Evolutionary conservation across 2,797 vertebrate species (phyloP).

Genomic region (Tapera naevia): DNA sequence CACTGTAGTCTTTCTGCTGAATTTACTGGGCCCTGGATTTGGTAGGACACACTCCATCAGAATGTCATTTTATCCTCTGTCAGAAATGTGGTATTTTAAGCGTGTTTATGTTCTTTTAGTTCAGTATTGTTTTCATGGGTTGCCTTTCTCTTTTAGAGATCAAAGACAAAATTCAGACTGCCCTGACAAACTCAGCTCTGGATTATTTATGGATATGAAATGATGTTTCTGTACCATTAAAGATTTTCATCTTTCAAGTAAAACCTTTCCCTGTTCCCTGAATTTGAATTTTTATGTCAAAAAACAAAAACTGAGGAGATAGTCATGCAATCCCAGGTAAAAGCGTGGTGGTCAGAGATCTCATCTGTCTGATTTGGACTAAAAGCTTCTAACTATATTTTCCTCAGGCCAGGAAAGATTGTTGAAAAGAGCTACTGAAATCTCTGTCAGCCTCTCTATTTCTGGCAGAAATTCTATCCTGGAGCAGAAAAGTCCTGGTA

Average conservation of each 20-base stretch:
- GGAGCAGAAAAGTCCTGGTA: neutral
- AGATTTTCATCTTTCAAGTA: conserved; percentile 10
- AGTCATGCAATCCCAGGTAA: neutral
- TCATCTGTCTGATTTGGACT: neutral
- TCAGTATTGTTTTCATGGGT: conserved; percentile 14
- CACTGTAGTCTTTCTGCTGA: neutral
- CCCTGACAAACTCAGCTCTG: conserved; percentile 40
- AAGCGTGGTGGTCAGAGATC: neutral
- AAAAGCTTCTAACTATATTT: neutral
- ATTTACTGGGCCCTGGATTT: neutral
- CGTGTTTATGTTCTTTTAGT: neutral
- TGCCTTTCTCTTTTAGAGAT: conserved; percentile 27
- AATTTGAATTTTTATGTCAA: conserved; percentile 3
- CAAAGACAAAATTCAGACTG: conserved; percentile 31
- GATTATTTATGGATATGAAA: conserved; percentile 17
- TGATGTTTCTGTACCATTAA: conserved; percentile 8
- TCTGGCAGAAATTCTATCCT: neutral
- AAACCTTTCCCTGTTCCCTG: conserved; percentile 19
- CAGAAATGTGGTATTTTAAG: conserved; percentile 10
- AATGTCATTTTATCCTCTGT: neutral
- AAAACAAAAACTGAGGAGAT: neutral
- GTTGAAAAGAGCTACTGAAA: neutral
- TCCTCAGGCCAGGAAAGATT: neutral
- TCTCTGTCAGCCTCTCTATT: neutral
- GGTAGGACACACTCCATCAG: neutral